Evolutionary conservation across 2,797 vertebrate species (phyloP).

Genomic region (Neomorphus geoffroyi): DNA sequence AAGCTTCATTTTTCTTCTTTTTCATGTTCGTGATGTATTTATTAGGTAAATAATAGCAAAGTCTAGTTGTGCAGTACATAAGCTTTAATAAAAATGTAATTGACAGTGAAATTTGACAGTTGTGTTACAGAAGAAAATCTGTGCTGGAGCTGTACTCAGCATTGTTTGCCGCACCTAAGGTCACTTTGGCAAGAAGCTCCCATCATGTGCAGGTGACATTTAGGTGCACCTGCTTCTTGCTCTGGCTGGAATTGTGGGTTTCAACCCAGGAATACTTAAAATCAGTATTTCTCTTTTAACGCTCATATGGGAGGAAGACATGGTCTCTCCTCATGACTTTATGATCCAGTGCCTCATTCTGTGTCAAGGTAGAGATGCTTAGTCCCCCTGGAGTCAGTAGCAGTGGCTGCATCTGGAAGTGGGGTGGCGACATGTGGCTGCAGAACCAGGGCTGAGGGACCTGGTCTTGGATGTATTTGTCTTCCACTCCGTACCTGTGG

Average conservation of each 20-base stretch:
- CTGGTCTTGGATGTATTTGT: not conserved
- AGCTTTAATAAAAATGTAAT: slow-evolving; percentile 51
- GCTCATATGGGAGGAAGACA: accelerated
- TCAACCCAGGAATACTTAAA: not conserved
- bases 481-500: accelerated
- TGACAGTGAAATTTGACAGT: slow-evolving; percentile 52
- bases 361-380: not conserved
- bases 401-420: too few relatives aligned
- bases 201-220: accelerated
- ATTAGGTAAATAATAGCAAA: too few relatives aligned
- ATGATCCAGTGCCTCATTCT: not conserved
- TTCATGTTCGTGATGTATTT: slow-evolving; percentile 52
- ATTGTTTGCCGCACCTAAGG: not conserved
- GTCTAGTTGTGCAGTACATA: slow-evolving; percentile 26
- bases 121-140: not conserved
- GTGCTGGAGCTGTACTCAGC: not conserved
- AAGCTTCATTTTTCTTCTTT: slow-evolving; percentile 37
- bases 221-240: not conserved
- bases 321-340: not conserved
- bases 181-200: not conserved
- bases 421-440: accelerated
- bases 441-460: not conserved
- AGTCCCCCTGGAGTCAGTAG: not conserved
- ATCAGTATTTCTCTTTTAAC: not conserved
- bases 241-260: not conserved